Conservation (phyloP, 2,113 vertebrate genomes). For the Synchiropus splendidus region DNA sequence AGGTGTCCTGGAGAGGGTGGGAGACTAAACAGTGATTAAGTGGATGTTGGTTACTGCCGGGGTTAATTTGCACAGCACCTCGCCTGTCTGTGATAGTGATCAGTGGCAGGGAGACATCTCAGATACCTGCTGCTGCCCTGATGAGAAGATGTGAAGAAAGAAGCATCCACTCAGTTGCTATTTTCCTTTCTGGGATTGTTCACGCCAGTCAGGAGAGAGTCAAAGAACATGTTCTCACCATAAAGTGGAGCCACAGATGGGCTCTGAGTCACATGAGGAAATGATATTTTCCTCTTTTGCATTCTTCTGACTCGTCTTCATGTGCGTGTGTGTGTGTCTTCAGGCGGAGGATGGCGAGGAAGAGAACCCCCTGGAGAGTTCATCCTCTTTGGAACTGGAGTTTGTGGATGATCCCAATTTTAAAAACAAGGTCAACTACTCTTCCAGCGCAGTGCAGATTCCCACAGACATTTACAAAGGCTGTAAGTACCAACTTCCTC, state of each 20-base stretch:
- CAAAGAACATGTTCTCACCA: neutral
- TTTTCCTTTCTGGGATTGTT: constrained; percentile 10
- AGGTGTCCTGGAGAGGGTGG: neutral
- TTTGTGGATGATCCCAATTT: constrained; percentile 89
- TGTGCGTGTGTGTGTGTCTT: constrained; percentile 23
- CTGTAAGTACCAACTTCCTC: constrained; percentile 75
- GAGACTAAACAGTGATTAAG: constrained; percentile 50
- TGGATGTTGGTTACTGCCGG: constrained; percentile 61
- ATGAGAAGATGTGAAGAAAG: constrained; percentile 2
- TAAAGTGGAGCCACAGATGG: constrained; percentile 6
- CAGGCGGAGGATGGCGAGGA: constrained; percentile 80
- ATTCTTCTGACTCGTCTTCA: constrained; percentile 4
- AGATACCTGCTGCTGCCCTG: constrained; percentile 59
- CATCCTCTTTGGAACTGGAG: constrained; percentile 79
- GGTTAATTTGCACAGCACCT: constrained; percentile 60
- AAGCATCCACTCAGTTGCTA: neutral
- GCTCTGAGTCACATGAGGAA: constrained; percentile 3
- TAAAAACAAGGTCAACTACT: constrained; percentile 97
- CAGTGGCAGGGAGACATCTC: too few species aligned
- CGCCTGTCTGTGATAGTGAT: constrained; percentile 64
- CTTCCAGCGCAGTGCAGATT: constrained; percentile 92
- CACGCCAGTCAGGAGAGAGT: constrained; percentile 4
- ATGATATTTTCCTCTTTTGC: constrained; percentile 8
- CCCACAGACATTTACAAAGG: constrained; percentile 99
- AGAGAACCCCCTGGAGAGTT: constrained; percentile 72